These are phyloP conservation scores for Poeciliopsis retropinna DNA, from an alignment of 2,113 vertebrate genomes.

Conservation along the genomic window DNA sequence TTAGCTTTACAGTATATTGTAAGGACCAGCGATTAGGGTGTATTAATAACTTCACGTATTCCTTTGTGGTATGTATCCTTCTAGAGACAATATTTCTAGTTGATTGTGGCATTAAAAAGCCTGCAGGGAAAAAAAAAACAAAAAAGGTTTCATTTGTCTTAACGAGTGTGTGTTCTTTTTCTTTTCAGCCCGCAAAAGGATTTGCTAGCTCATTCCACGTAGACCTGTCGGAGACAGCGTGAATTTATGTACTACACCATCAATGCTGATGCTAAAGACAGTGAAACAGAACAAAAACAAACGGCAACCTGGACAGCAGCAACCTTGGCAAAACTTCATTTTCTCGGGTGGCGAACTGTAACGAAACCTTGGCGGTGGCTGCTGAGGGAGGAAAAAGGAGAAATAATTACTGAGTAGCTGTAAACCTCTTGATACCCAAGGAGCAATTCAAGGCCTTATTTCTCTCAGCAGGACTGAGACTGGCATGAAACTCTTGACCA, in stretches of 20 bases:
- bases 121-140: conserved; percentile 41
- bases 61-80: conserved; percentile 66
- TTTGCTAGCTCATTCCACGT: conserved; percentile 99
- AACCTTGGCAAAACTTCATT: conserved; percentile 87
- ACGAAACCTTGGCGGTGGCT: conserved; percentile 83
- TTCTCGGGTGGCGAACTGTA: conserved; percentile 88
- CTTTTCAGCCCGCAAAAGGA: conserved; percentile 97
- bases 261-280: conserved; percentile 60
- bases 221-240: conserved; percentile 96
- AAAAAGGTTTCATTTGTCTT: conserved; percentile 53
- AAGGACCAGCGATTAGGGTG: conserved; percentile 35
- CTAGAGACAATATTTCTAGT: conserved; percentile 54
- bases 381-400: conserved; percentile 77
- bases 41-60: conserved; percentile 66
- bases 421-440: conserved; percentile 76
- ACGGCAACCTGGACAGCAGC: conserved; percentile 62
- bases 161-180: conserved; percentile 78
- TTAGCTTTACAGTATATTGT: conserved; percentile 43
- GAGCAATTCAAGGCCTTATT: conserved; percentile 75
- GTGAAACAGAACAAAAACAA: conserved; percentile 78
- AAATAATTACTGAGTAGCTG: conserved; percentile 78
- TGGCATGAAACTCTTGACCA: conserved; percentile 66
- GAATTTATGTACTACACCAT: conserved; percentile 90
- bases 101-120: conserved; percentile 48
- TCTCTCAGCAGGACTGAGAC: conserved; percentile 99